Evolutionary conservation across 1,140 invertebrate species (phyloP), one percentile per base, ranked within the genome.

Genomic region (Drosophila carrolli): DNA sequence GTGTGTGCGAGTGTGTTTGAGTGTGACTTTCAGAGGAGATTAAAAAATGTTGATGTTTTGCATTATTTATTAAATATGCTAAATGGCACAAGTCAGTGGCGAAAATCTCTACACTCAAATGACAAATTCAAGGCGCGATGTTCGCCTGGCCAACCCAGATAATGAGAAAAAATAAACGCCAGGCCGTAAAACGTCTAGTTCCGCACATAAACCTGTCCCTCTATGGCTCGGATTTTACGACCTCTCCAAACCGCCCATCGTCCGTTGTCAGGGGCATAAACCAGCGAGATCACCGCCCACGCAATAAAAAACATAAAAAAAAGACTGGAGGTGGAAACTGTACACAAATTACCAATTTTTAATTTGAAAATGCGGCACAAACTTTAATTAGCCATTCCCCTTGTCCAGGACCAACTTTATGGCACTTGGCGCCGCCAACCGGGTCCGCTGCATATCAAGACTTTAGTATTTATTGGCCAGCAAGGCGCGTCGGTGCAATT

Each of bases 121-220:
- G 38, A 68, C 65, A 68, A 68, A 63, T 68, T 67, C 35, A 63
- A 43, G 65, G 44, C 27, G 14, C 35, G 43, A 62, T 66, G 41
- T 40, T 67, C 14, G 65, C 37, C 60, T 63, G 78, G 54, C 46
- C 59, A 59, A 43, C 38, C n/a, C 44, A 83, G 83, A 76, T 84
- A 88, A 89, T 88, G 84, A 80, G 80, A 89, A 88, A 84, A 88
- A 70, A 70, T 55, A 70, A 66, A 88, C 79, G 71, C 82, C 71
- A 55, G 61, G 60, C 59, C 67, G 80, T 83, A 82, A 88, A 79
- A 75, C 63, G 79, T 83, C 83, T 85, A 85, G 82, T 83, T 88
- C 82, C 75, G 83, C 61, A 70, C 84, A 88, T 86, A 86, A 86
- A 86, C 70, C 60, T 86, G 72, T 66, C 41, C 47, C 58, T 37